Evolutionary conservation across 2,888 invertebrate species (phyloP).

Genomic region (Drosophila prolongata): DNA sequence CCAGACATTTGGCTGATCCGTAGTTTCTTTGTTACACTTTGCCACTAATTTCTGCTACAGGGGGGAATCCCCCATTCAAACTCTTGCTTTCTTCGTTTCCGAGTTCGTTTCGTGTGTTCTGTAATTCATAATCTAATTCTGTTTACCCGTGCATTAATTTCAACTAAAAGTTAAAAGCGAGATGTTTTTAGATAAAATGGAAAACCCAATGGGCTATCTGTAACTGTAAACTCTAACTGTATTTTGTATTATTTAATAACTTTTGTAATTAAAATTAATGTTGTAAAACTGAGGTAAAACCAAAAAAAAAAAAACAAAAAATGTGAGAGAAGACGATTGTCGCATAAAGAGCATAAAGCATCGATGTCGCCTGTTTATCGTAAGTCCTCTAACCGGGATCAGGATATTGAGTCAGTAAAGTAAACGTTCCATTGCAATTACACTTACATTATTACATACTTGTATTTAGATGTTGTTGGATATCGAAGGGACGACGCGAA

Average conservation of each 20-base stretch:
- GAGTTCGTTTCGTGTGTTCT: slow-evolving; percentile 46
- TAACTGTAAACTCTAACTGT: slow-evolving; percentile 45
- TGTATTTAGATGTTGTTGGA: slow-evolving; percentile 54
- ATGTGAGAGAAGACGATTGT: slow-evolving; percentile 32
- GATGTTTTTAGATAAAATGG: slow-evolving; percentile 41
- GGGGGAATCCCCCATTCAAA: slow-evolving; percentile 42
- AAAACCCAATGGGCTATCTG: slow-evolving; percentile 35
- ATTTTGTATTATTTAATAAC: slow-evolving; percentile 55
- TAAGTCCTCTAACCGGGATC: slow-evolving; percentile 32
- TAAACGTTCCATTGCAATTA: slow-evolving; percentile 72
- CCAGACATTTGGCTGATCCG: slow-evolving; percentile 24
- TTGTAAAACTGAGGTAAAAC: slow-evolving; percentile 75
- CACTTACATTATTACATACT: slow-evolving; percentile 50
- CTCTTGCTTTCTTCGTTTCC: slow-evolving; percentile 49
- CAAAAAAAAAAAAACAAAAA: slow-evolving; percentile 49
- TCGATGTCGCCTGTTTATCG: slow-evolving; percentile 41
- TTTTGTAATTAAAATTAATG: slow-evolving; percentile 75
- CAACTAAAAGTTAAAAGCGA: slow-evolving; percentile 76
- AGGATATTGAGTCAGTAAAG: slow-evolving; percentile 53
- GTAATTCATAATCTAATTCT: slow-evolving; percentile 45
- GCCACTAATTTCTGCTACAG: slow-evolving; percentile 45
- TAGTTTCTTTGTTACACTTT: slow-evolving; percentile 56
- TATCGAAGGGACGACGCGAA: slow-evolving; percentile 17
- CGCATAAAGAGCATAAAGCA: slow-evolving; percentile 56
- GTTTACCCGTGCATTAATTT: slow-evolving; percentile 78